Base-by-base conservation (phyloP, 1,140 invertebrate species). In the Orchestia grillus region DNA sequence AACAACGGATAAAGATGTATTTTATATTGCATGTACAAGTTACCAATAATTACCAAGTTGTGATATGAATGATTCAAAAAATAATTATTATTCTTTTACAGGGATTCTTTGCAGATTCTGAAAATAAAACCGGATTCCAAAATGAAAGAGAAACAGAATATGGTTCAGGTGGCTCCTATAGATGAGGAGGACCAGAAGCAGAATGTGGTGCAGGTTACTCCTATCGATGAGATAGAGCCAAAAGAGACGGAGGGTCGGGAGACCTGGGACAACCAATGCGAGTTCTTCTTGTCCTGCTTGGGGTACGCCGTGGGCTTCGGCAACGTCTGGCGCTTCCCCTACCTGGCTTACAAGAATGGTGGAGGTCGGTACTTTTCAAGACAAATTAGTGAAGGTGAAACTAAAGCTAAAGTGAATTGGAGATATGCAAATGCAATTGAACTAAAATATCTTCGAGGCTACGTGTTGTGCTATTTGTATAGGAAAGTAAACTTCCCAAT, bases 241-340 rank as follows among this genome's bases (percentile, higher is more conserved):
- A 28, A 77, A 1, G 62, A 77, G 62, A 36, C 28, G 28, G 62
- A 77, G 62, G 62, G 28, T 3, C 44, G 97, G 42, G 96, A 87
- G 44, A 96, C 96, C 15, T 97, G 97, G 97, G 97, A 96, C 28
- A 97, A 97, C 44, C 96, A 97, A 43, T 97, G 97, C 40, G 97
- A 97, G 87, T 97, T 97, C 96, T 97, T 97, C 47, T 90, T 97
- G 0, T 97, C 97, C 28, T 97, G 97, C 47, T 96, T 97, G 41
- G 97, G 97, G 3, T 97, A 97, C 96, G 97, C 97, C 43, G 97
- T 97, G 42, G 97, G 97, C n/a, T 97, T 97, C 40, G 97, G 97
- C 44, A 97, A 97, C 96, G 97, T 97, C 36, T 97, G 97, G 97
- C 95, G 97, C 47, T 97, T 97, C 96, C 97, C 97, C 23, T 97